Evolutionary conservation across 2,888 invertebrate species (phyloP).

Genomic region (Sipunculus nudus): DNA sequence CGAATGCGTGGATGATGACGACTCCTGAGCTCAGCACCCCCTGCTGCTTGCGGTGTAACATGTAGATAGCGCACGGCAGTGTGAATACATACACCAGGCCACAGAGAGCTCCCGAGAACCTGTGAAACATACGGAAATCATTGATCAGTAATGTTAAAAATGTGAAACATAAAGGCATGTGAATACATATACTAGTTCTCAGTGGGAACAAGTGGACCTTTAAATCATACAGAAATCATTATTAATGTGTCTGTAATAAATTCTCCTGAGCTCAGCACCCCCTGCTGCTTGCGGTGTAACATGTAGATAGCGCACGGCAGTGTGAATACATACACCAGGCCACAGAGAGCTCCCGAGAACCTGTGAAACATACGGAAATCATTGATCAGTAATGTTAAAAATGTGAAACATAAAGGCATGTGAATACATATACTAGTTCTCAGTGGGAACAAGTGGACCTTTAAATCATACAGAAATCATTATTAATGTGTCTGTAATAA

Average conservation of each 20-base stretch:
- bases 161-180: too few species aligned
- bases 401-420: too few species aligned
- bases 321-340: slow-evolving; percentile 86
- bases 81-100: slow-evolving; percentile 88
- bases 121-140: slow-evolving; percentile 62
- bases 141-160: neutral
- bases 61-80: slow-evolving; percentile 81
- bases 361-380: slow-evolving; percentile 68
- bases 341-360: slow-evolving; percentile 88
- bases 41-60: slow-evolving; percentile 75
- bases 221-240: too few species aligned
- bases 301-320: slow-evolving; percentile 84
- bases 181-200: slow-evolving; percentile 6
- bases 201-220: too few species aligned
- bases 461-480: too few species aligned
- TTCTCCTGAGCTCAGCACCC: slow-evolving; percentile 71
- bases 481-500: too few species aligned
- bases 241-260: too few species aligned
- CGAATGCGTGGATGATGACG: slow-evolving; percentile 72
- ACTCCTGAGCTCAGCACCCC: slow-evolving; percentile 74
- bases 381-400: neutral
- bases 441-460: too few species aligned
- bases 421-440: slow-evolving; percentile 7
- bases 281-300: slow-evolving; percentile 74
- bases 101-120: slow-evolving; percentile 88